Conservation (phyloP, 2,888 invertebrate genomes). For the Patella ulyssiponensis region DNA sequence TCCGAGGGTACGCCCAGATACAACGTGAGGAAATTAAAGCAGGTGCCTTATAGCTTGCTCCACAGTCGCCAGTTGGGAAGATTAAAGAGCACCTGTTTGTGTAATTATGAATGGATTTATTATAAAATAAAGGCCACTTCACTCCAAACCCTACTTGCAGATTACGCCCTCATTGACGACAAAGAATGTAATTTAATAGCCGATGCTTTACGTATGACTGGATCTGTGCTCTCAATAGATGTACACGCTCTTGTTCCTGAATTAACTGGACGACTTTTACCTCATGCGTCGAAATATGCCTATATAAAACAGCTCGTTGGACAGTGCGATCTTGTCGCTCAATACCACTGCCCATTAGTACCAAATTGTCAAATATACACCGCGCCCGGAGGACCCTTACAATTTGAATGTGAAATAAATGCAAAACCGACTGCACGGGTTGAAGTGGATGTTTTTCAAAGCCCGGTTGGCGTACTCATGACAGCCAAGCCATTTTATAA, state of each 20-base stretch:
- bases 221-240: constrained; percentile 89
- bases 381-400: constrained; percentile 65
- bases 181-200: constrained; percentile 93
- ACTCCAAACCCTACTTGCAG: constrained; percentile 92
- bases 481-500: constrained; percentile 58
- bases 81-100: constrained; percentile 90
- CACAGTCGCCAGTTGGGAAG: constrained; percentile 79
- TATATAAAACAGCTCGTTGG: constrained; percentile 52
- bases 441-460: constrained; percentile 59
- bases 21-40: constrained; percentile 65
- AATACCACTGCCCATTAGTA: constrained; percentile 56
- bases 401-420: constrained; percentile 61
- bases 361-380: constrained; percentile 63
- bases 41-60: constrained; percentile 62
- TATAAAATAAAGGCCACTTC: constrained; percentile 95
- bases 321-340: constrained; percentile 59
- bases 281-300: constrained; percentile 79
- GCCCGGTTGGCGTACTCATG: constrained; percentile 56
- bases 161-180: constrained; percentile 77
- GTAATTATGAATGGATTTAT: constrained; percentile 97
- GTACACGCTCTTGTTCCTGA: constrained; percentile 95
- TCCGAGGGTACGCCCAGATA: constrained; percentile 43
- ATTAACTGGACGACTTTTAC: constrained; percentile 90
- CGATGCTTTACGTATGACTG: constrained; percentile 91
- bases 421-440: constrained; percentile 42